Percentiles rank a stretch among this genome's conserved stretches.
phyloP scores from a whole-genome alignment of 2,888 invertebrate species.

The Lepidonotus clava region DNA sequence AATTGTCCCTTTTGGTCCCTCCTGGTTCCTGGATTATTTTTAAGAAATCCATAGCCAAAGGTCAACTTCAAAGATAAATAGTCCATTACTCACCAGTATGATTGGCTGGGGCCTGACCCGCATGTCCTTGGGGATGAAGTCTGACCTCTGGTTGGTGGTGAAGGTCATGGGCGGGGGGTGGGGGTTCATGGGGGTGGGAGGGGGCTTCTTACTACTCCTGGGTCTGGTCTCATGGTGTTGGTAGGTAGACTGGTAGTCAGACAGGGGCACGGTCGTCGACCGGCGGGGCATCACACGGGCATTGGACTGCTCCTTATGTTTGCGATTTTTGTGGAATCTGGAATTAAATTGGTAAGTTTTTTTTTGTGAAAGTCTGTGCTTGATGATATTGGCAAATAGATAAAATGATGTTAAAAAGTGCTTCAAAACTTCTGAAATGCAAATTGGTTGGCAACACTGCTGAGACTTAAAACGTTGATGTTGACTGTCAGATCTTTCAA shows the following conservation, averaged over 20 bases:
- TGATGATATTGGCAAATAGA: too few species aligned
- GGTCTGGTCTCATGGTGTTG: conserved; percentile 68
- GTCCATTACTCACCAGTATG: conserved; percentile 56
- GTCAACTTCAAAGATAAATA: too few species aligned
- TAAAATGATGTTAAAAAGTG: too few species aligned
- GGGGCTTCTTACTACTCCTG: conserved; percentile 76
- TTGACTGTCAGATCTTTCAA: too few species aligned
- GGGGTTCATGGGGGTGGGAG: conserved; percentile 69
- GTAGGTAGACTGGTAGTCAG: conserved; percentile 74
- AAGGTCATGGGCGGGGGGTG: conserved; percentile 74
- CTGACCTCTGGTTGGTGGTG: conserved; percentile 73
- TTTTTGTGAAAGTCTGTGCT: too few species aligned
- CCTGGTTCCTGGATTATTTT: too few species aligned
- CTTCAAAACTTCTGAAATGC: too few species aligned
- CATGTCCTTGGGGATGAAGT: conserved; percentile 66
- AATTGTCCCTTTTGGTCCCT: too few species aligned
- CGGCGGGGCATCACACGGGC: conserved; percentile 7
- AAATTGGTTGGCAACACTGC: too few species aligned
- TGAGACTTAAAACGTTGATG: too few species aligned
- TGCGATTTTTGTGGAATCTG: conserved; percentile 49
- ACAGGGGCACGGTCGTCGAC: conserved; percentile 48
- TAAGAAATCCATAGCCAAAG: too few species aligned
- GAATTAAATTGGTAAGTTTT: too few species aligned
- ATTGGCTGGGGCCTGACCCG: conserved; percentile 28
- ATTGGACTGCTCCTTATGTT: not conserved